A percentile compares a stretch with the other conserved stretches of the same genome.
Evolutionary conservation across 2,888 invertebrate species (phyloP).

Genomic region (Sacculina carcini): DNA sequence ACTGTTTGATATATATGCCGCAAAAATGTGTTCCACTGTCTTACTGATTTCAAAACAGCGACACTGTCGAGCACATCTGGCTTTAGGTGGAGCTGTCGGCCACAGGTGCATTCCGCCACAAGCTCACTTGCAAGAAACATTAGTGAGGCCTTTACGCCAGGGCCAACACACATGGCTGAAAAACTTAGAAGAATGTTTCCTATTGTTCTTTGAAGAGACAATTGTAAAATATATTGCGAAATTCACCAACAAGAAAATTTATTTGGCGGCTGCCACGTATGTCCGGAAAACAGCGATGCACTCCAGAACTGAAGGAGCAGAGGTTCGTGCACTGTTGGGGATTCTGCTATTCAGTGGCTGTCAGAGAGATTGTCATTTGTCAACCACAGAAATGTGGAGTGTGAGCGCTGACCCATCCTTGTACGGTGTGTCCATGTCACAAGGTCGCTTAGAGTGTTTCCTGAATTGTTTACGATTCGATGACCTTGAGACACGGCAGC

Average conservation of each 20-base stretch:
- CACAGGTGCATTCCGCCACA: not conserved
- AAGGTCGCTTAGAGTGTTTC: constrained; percentile 2
- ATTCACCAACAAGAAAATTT: constrained; percentile 3
- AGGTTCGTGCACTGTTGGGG: constrained; percentile 6
- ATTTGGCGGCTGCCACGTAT: not conserved
- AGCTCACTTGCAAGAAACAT: constrained; percentile 3
- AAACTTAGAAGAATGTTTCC: not conserved
- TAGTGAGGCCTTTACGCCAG: not conserved
- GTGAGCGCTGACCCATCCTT: not conserved
- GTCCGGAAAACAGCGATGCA: not conserved
- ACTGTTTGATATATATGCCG: too few relatives aligned
- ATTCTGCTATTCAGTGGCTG: constrained; percentile 4
- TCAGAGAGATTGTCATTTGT: constrained; percentile 4
- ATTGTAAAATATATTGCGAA: not conserved
- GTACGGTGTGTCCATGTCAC: constrained; percentile 4
- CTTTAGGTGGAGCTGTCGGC: constrained; percentile 3
- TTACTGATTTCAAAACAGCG: not conserved
- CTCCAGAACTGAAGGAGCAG: not conserved
- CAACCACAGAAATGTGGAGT: constrained; percentile 3
- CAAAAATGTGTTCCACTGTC: too few relatives aligned
- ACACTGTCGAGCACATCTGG: not conserved
- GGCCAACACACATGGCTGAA: not conserved
- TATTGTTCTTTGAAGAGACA: not conserved
- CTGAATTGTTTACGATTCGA: constrained; percentile 5
- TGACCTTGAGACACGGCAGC: constrained; percentile 2